These are phyloP conservation scores for Drosophila buzzatii DNA, from an alignment of 2,888 invertebrate species.

Conservation along the genomic window DNA sequence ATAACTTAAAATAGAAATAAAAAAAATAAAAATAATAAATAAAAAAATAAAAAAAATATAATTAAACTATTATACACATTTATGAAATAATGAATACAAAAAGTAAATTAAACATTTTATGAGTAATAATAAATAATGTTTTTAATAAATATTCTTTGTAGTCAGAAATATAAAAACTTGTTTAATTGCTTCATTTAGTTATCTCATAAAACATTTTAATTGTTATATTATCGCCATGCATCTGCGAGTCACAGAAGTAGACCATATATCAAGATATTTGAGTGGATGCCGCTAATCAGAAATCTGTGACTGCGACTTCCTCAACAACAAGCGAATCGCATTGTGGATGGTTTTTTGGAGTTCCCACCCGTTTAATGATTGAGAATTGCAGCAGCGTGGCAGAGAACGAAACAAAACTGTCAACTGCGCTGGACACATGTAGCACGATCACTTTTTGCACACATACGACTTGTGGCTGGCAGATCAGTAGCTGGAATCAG, in stretches of 20 bases:
- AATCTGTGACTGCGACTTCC: constrained; percentile 40
- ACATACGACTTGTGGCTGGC: constrained; percentile 34
- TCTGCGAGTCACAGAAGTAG: constrained; percentile 10
- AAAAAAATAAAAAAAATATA: too few species aligned
- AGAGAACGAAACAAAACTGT: constrained; percentile 79
- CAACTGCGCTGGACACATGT: constrained; percentile 77
- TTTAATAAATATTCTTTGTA: too few species aligned
- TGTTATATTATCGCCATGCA: constrained; percentile 1
- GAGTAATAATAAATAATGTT: too few species aligned
- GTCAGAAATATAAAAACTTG: not conserved
- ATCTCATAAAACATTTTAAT: not conserved
- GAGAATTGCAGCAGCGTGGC: constrained; percentile 61
- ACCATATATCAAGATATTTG: constrained; percentile 20
- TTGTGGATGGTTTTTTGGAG: constrained; percentile 44
- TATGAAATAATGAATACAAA: too few species aligned
- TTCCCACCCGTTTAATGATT: constrained; percentile 66
- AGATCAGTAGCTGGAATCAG: constrained; percentile 78
- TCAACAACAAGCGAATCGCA: constrained; percentile 24
- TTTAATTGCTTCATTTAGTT: constrained; percentile 10
- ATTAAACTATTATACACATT: too few species aligned
- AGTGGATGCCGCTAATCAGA: constrained; percentile 36
- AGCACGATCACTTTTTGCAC: constrained; percentile 73
- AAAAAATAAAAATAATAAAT: too few species aligned
- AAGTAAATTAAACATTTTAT: too few species aligned
- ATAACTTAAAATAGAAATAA: too few species aligned